Conservation (phyloP, 2,888 invertebrate species). For the Rotaria socialis region DNA sequence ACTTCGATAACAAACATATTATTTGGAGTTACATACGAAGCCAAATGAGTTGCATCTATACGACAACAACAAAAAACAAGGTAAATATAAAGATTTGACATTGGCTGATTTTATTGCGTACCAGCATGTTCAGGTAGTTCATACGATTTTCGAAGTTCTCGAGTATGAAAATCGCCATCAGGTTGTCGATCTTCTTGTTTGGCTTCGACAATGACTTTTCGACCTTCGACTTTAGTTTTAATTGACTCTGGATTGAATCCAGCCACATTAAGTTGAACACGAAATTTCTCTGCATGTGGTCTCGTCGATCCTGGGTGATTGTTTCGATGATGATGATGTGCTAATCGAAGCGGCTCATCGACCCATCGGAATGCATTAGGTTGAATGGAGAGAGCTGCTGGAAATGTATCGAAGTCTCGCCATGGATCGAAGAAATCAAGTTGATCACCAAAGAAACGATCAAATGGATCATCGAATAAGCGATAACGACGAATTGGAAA, state of each 20-base stretch:
- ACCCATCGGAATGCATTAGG: conserved; percentile 6
- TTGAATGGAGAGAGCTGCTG: neutral
- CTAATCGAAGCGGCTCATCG: neutral
- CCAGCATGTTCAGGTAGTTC: conserved; percentile 18
- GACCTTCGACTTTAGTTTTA: neutral
- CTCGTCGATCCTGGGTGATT: neutral
- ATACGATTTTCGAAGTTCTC: conserved; percentile 24
- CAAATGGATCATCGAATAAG: neutral
- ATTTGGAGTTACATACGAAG: neutral
- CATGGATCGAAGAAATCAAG: conserved; percentile 20
- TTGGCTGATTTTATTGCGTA: neutral
- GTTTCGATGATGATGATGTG: neutral
- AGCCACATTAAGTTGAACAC: neutral
- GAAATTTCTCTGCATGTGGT: conserved; percentile 27
- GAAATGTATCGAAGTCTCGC: conserved; percentile 8
- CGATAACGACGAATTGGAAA: conserved; percentile 20
- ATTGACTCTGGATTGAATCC: conserved; percentile 4
- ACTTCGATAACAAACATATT: neutral
- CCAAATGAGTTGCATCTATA: neutral
- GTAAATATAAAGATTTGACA: too few species aligned
- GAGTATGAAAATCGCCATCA: neutral
- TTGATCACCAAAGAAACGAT: conserved; percentile 20
- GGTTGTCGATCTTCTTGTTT: neutral
- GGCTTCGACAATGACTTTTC: conserved; percentile 24
- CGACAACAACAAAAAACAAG: neutral